Evolutionary conservation across 2,113 vertebrate genomes (phyloP).

Genomic region (Raja brachyura): DNA sequence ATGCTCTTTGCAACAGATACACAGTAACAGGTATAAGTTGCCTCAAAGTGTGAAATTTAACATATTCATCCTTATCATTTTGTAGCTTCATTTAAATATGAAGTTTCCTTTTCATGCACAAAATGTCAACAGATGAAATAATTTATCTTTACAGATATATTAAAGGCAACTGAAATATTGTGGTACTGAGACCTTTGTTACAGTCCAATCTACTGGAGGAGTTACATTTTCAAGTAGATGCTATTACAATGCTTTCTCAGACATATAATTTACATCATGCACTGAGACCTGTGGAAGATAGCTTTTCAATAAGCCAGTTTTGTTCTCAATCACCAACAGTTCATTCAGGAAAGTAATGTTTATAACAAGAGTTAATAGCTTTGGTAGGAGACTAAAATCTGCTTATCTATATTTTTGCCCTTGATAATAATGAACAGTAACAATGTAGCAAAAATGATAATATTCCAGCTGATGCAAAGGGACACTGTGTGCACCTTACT

Average conservation of each 20-base stretch:
- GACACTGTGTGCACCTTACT: background rate
- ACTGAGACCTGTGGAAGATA: background rate
- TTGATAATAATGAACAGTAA: background rate
- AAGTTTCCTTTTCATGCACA: background rate
- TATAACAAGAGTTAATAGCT: background rate
- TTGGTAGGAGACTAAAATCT: background rate
- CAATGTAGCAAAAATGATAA: background rate
- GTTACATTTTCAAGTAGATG: background rate
- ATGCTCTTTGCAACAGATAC: background rate
- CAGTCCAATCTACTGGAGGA: background rate
- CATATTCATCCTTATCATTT: background rate
- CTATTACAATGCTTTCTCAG: conserved; percentile 4
- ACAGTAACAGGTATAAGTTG: background rate
- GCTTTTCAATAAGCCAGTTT: background rate
- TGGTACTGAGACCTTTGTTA: background rate
- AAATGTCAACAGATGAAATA: background rate
- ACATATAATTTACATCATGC: background rate
- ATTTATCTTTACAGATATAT: background rate
- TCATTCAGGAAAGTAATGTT: background rate
- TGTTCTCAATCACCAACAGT: conserved; percentile 7
- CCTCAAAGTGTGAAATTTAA: background rate
- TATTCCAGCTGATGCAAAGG: background rate
- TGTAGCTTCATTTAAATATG: background rate
- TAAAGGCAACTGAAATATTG: background rate
- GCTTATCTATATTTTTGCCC: background rate